Evolutionary conservation across 2,113 vertebrate genomes (phyloP).

Genomic region (Neotragus pygmaeus): DNA sequence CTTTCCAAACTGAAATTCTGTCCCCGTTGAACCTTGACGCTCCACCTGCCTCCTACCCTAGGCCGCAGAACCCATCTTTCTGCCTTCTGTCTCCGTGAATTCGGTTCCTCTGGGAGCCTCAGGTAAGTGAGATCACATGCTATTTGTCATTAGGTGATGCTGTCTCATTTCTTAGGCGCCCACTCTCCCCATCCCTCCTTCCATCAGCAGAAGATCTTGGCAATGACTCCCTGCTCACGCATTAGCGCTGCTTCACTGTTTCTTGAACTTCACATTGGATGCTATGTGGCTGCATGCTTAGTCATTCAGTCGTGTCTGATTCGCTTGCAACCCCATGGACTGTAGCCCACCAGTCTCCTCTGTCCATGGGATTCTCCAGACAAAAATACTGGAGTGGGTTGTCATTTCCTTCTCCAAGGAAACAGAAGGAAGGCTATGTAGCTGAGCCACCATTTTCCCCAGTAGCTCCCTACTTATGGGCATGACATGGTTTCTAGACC

Average conservation of each 20-base stretch:
- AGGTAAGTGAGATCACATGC: fast-evolving
- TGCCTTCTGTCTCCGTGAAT: not conserved
- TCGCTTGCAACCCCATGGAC: not conserved
- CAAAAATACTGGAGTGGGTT: not conserved
- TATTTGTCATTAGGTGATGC: not conserved
- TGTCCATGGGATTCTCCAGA: not conserved
- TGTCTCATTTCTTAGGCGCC: not conserved
- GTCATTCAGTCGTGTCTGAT: not conserved
- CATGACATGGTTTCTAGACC: fast-evolving
- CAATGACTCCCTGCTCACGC: fast-evolving
- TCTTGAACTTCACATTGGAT: not conserved
- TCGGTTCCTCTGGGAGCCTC: too few relatives aligned
- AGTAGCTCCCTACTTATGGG: fast-evolving
- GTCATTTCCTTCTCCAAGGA: not conserved
- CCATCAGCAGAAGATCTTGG: not conserved
- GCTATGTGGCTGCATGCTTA: not conserved
- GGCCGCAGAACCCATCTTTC: not conserved
- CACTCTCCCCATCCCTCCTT: too few relatives aligned
- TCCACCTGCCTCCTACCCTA: fast-evolving
- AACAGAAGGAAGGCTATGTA: not conserved
- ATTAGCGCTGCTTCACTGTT: fast-evolving
- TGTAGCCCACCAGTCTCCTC: not conserved
- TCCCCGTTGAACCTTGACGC: not conserved
- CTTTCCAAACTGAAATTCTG: not conserved
- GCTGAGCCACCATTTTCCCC: not conserved